Conservation (phyloP, 2,888 invertebrate genomes). For the Machimus rusticus region DNA sequence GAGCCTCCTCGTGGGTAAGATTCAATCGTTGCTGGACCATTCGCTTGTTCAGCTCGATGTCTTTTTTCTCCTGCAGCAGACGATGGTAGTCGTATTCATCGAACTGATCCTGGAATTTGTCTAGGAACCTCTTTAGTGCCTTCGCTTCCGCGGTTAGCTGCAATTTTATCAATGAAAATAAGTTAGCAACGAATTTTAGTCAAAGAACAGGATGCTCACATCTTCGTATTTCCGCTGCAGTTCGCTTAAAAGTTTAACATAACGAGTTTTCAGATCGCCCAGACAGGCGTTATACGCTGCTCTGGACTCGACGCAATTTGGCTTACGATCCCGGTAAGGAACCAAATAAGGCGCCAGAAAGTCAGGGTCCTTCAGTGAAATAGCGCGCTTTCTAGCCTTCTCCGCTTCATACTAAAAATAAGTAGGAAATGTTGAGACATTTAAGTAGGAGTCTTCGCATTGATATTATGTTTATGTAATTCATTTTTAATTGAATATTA, state of each 20-base stretch:
- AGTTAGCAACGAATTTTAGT: neutral
- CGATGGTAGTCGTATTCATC: slow-evolving; percentile 58
- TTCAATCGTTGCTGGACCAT: slow-evolving; percentile 61
- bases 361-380: slow-evolving; percentile 66
- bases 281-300: slow-evolving; percentile 65
- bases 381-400: slow-evolving; percentile 61
- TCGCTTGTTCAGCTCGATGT: slow-evolving; percentile 59
- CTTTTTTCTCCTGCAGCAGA: slow-evolving; percentile 56
- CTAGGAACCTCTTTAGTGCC: slow-evolving; percentile 57
- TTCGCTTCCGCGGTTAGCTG: slow-evolving; percentile 58
- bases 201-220: slow-evolving; percentile 59
- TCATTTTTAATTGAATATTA: no score
- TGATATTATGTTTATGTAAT: no score
- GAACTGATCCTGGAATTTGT: slow-evolving; percentile 60
- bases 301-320: slow-evolving; percentile 55
- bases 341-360: slow-evolving; percentile 69
- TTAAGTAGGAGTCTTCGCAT: neutral
- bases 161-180: slow-evolving; percentile 10
- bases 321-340: slow-evolving; percentile 56
- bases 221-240: slow-evolving; percentile 73
- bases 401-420: slow-evolving; percentile 54
- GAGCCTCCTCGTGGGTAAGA: slow-evolving; percentile 59
- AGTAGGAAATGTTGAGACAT: neutral
- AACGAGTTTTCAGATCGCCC: slow-evolving; percentile 71
- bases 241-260: slow-evolving; percentile 69